These are phyloP conservation scores for Trilocha varians DNA, from an alignment of 2,888 invertebrate genomes.

Conservation along the genomic window DNA sequence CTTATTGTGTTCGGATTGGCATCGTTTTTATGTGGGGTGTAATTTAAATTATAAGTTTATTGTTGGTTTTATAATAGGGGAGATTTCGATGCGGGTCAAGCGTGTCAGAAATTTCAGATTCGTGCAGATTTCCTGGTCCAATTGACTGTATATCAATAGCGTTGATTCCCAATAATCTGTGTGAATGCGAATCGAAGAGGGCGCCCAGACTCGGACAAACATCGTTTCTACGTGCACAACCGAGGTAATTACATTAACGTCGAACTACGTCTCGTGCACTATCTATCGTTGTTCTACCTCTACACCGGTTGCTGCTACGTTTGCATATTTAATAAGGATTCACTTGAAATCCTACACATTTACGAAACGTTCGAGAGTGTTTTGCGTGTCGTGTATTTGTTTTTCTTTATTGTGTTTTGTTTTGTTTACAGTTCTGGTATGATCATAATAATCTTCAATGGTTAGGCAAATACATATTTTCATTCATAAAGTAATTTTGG, in stretches of 20 bases:
- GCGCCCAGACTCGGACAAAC: conserved; percentile 9
- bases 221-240: conserved; percentile 23
- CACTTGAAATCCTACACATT: conserved; percentile 1
- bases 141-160: background rate
- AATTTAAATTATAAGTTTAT: too few relatives aligned
- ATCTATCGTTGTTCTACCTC: conserved; percentile 15
- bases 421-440: background rate
- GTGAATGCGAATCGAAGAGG: background rate
- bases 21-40: conserved; percentile 7
- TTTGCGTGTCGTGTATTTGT: background rate
- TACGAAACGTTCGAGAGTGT: background rate
- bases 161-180: background rate
- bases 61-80: too few relatives aligned
- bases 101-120: too few relatives aligned
- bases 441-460: too few relatives aligned
- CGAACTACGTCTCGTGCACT: background rate
- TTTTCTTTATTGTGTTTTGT: background rate
- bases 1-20: conserved; percentile 7
- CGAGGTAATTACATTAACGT: conserved; percentile 46
- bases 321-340: conserved; percentile 48
- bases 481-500: too few relatives aligned
- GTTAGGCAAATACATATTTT: too few relatives aligned
- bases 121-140: background rate
- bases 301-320: conserved; percentile 33
- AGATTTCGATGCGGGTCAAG: too few relatives aligned